Evolutionary conservation across 1,140 invertebrate genomes (phyloP).

Genomic region (Lepidurus packardi): DNA sequence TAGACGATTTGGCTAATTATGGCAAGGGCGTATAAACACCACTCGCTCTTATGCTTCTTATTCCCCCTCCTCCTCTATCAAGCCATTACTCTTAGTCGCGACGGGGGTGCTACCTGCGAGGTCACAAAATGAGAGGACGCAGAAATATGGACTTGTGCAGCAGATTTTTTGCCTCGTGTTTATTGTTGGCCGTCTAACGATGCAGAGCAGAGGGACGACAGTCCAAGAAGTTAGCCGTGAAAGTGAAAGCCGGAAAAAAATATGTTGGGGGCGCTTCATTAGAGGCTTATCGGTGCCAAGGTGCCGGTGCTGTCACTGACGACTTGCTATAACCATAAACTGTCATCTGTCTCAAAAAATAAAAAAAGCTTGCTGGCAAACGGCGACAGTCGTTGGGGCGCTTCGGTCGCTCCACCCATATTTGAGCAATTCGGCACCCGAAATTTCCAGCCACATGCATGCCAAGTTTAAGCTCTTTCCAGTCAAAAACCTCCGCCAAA

Average conservation of each 20-base stretch:
- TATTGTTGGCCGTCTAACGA: background rate
- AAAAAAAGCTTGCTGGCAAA: background rate
- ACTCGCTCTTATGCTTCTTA: no score
- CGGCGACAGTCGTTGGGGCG: background rate
- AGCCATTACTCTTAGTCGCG: no score
- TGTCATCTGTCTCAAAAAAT: background rate
- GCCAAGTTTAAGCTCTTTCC: background rate
- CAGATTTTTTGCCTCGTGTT: background rate
- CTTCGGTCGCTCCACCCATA: background rate
- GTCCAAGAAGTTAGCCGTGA: background rate
- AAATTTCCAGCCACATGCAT: background rate
- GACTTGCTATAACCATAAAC: conserved; percentile 15
- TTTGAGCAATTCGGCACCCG: background rate
- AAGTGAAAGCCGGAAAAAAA: conserved; percentile 19
- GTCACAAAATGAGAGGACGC: background rate
- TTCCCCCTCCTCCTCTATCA: no score
- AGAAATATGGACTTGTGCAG: background rate
- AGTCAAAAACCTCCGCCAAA: background rate
- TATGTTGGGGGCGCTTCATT: background rate
- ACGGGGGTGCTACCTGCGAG: background rate
- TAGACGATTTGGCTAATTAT: no score
- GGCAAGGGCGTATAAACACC: no score
- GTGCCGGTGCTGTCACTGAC: conserved; percentile 17
- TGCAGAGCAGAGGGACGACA: background rate
- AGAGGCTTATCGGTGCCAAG: conserved; percentile 13